Evolutionary conservation across 92 coral and sea anemone species (phyloP), one percentile per base, ranked within the genome.

Genomic region (Parazoanthus swiftii): DNA sequence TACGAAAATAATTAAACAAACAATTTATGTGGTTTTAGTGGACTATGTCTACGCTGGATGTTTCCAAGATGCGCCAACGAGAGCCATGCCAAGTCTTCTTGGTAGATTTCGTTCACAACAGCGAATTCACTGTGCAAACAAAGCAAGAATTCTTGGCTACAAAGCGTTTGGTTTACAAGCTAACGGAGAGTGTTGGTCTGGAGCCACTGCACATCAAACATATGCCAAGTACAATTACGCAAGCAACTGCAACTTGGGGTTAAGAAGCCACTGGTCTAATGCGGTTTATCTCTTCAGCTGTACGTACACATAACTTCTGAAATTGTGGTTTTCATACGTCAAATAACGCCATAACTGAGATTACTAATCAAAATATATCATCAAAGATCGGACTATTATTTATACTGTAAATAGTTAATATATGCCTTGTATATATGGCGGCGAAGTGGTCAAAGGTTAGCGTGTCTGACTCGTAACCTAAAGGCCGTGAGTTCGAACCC

Each of bases 11-110:
- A 44, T 44, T 44, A 46, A 46, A 46, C 50, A 46, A 2, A 0
- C 6, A 46, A 2, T 16, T 39, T 18, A 38, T 76, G 21, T 76
- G 38, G 3, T 21, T 26, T 56, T 11, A 79, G 83, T 35, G 29
- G 83, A 79, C 70, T 79, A 79, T 26, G 11, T 29, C 4, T 79
- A 79, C 43, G 71, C 20, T 79, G 83, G 83, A 26, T 79, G 83
- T 29, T 79, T 79, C 33, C 29, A 33, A 79, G 83, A 79, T 18
- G 25, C 13, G 1, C 0, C 5, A 14, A 33, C 1, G 8, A 18
- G 83, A 25, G 83, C 68, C 25, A 13, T 79, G 46, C 70, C 83
- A 14, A 79, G 67, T 51, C 2, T 9, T 10, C 29, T 79, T 51
- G 83, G 83, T 29, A 29, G 9, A 13, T 79, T 46, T 26, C 67